Evolutionary conservation across 2,888 invertebrate genomes (phyloP), one percentile per base, ranked within the genome.

Genomic region (Diarsia mendica): DNA sequence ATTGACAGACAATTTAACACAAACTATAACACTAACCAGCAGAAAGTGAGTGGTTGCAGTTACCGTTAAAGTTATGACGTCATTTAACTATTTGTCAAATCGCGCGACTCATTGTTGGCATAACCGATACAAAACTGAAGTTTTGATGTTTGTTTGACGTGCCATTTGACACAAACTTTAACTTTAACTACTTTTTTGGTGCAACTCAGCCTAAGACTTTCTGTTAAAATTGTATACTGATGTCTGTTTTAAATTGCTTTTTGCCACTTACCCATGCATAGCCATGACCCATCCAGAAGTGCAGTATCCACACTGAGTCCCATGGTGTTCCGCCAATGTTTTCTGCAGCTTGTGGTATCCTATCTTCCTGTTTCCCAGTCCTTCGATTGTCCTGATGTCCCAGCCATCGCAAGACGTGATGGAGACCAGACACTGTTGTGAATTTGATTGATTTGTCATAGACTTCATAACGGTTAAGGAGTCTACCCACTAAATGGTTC

Each of bases 291-390:
- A 94, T 2, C 93, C 94, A 2, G 92, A 91, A 8, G 91, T 90
- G 80, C 98, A 98, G 90, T 96, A 97, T 0, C 98, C 98, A 87
- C 98, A 98, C 90, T 98, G 98, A 0, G 97, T 96, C 0, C 97
- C 98, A 88, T 97, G 97, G 86, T 97, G 94, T 46, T 97, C 93
- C 0, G 97, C 97, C 28, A 98, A 90, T 0, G 95, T 92, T 66
- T 94, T 93, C 89, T 98, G 98, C n/a, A 98, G 93, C 0, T 96
- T 93, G 86, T 98, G 97, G 89, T 97, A 98, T 0, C 98, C 97
- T 3, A 92, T 93, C 75, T 93, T 93, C 70, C 95, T 95, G 88
- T 97, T 97, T 5, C 98, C 98, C 23, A 98, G 91, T 0, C 97
- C 97, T 90, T 98, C 98, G 23, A 97, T 93, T 0, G 98, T 98